These are phyloP conservation scores for Gopherus evgoodei DNA, from an alignment of 2,113 vertebrate genomes.

Conservation along the genomic window DNA sequence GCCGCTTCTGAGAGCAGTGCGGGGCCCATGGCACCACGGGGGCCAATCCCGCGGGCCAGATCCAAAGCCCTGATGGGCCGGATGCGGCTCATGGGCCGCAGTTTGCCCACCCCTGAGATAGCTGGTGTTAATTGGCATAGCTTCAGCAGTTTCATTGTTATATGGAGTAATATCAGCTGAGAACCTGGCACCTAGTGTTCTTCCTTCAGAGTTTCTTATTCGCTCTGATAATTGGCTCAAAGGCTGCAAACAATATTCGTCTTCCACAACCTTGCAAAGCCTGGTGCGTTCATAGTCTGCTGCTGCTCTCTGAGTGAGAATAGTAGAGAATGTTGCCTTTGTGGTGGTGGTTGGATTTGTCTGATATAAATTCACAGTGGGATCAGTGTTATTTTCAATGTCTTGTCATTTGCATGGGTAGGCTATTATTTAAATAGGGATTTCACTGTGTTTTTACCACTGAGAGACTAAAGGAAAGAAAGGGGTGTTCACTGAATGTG, in stretches of 20 bases:
- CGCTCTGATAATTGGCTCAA: background rate
- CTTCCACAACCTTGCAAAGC: constrained; percentile 4
- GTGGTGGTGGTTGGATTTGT: constrained; percentile 11
- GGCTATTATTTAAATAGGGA: background rate
- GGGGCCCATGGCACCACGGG: no score
- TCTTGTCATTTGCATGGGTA: background rate
- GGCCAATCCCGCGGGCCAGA: no score
- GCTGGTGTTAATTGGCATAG: background rate
- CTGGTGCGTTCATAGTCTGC: constrained; percentile 18
- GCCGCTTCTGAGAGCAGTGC: no score
- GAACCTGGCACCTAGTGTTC: background rate
- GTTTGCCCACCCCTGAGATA: background rate
- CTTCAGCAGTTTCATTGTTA: background rate
- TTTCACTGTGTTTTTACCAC: background rate
- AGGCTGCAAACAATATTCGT: background rate
- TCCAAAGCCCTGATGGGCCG: no score
- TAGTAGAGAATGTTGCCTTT: background rate
- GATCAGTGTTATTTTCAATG: constrained; percentile 6
- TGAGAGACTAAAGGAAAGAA: background rate
- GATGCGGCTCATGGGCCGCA: no score
- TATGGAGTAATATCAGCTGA: background rate
- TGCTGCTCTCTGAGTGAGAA: constrained; percentile 19
- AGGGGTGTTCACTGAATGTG: background rate
- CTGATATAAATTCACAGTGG: constrained; percentile 8
- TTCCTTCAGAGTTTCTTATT: background rate